Base-by-base conservation (phyloP, 2,888 invertebrate species). In the Pseudolycoriella hygida region DNA sequence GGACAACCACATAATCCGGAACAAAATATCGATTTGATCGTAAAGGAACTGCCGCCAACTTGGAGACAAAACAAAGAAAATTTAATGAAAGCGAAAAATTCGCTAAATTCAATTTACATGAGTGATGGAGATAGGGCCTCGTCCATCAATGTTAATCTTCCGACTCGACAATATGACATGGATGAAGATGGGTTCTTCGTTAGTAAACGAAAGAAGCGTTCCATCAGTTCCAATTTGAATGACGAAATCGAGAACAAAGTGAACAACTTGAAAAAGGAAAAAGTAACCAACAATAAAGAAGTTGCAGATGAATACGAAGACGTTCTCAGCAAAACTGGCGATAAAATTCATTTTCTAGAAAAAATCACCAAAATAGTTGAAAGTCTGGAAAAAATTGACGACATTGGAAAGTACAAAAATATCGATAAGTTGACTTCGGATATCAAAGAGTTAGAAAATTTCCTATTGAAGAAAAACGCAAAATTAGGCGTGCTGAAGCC, bases 21-120 rank as follows among this genome's bases (percentile, higher is more conserved):
- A 34, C 12, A 34, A 34, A 5, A 12, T 12, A 34, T 34, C 5
- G 34, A 34, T 34, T 49, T 32, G 20, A 43, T 50, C 2, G 37
- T 43, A 4, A 44, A 44, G 25, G 50, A 51, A 40, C 32, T 51
- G 8, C 46, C 47, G 19, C 50, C 50, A 17, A 50, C 48, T 6
- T 39, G 40, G 15, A 43, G 49, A 20, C 43, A 46, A 31, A 50
- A 50, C 42, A 31, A 42, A 8, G 37, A 46, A n/a, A 42, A 47
- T 42, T 25, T 50, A 18, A 32, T 37, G 37, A 42, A 44, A 30
- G 42, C 49, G 1, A 44, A 45, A 14, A 14, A 46, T n/a, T 30
- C 45, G n/a, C 31, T 50, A 17, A 32, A 44, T 25, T 39, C 41
- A 17, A 47, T 48, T 39, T 48, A 48, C 40, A 43, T 48, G 43